Base-by-base conservation (phyloP, 1,140 invertebrate species). In the Chlorops oryzae region DNA sequence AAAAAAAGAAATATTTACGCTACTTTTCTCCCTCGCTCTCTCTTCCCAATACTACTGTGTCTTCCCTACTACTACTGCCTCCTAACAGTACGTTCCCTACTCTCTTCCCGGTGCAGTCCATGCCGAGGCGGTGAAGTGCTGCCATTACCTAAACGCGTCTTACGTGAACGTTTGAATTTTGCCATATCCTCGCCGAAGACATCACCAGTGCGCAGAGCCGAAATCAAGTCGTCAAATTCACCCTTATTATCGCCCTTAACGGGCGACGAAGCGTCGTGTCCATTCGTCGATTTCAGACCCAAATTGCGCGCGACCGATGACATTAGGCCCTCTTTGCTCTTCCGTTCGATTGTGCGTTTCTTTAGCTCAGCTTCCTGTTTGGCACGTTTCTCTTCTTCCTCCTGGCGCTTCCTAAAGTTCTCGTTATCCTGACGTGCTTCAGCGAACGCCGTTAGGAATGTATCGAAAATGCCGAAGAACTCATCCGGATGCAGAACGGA, bases 151-250 rank as follows among this genome's bases (percentile, higher is more conserved):
- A 65, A 56, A 9, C 69, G 62, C 6, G 69, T 63, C 57, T 84
- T 82, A 51, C 84, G 79, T n/a, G 83, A 88, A 21, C 89, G 74
- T 58, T 90, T 89, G 62, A 90, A 88, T 66, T 92, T 92, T 23
- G 90, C 91, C 54, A 97, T 90, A 67, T 98, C 94, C 69, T 98
- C 94, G 1, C 92, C 92, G 69, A 98, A 98, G 1, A 98, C 92
- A 67, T 98, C 95, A 0, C 95, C 96, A 1, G 93, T 96, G 60
- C 94, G 77, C 15, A 98, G 74, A 0, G 95, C 95, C 3, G 92
- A 96, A 61, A 98, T 98, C 24, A 98, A 75, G 74, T 97, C 93
- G 69, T 98, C 95, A 75, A 98, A 98, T 75, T 98, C 95, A 50
- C 88, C 87, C 60, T 90, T 86, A 51, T 83, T 82, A 21, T 70